phyloP scores from a whole-genome alignment of 1,140 invertebrate species.

The Drosophila leontia region DNA sequence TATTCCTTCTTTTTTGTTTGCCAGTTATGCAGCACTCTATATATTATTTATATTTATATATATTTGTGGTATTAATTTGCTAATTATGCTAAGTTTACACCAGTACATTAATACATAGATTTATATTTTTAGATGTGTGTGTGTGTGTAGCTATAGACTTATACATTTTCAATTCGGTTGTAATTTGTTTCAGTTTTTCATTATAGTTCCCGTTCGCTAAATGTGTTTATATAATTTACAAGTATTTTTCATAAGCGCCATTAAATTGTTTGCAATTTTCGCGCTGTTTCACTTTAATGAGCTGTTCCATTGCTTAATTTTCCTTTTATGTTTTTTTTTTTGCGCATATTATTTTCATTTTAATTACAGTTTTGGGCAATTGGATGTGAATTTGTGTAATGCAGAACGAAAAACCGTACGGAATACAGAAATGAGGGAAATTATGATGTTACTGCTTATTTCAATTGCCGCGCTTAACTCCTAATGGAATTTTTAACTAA shows the following conservation, averaged over 20 bases:
- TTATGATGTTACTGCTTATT: conserved; percentile 29
- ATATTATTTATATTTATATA: conserved; percentile 54
- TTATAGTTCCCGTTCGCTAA: conserved; percentile 15
- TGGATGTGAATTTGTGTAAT: conserved; percentile 61
- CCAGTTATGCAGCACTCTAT: conserved; percentile 70
- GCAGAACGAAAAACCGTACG: conserved; percentile 32
- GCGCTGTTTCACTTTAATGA: conserved; percentile 70
- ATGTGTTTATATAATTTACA: conserved; percentile 71
- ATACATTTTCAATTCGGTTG: conserved; percentile 62
- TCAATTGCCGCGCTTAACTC: conserved; percentile 53
- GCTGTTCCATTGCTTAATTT: conserved; percentile 45
- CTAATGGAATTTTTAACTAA: conserved; percentile 77
- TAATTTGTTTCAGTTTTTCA: conserved; percentile 43
- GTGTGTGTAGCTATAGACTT: conserved; percentile 60
- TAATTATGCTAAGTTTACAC: conserved; percentile 71
- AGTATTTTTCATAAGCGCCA: conserved; percentile 61
- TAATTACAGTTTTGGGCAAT: conserved; percentile 77
- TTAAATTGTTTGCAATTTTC: conserved; percentile 71
- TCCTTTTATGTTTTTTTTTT: conserved; percentile 23
- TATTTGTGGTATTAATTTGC: conserved; percentile 53
- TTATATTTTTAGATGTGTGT: conserved; percentile 38
- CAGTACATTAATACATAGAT: conserved; percentile 64
- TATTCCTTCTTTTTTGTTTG: conserved; percentile 31
- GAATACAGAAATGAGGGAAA: conserved; percentile 25
- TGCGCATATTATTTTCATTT: conserved; percentile 60